Evolutionary conservation across 2,797 vertebrate genomes (phyloP).

Genomic region (Malacoraja senta): DNA sequence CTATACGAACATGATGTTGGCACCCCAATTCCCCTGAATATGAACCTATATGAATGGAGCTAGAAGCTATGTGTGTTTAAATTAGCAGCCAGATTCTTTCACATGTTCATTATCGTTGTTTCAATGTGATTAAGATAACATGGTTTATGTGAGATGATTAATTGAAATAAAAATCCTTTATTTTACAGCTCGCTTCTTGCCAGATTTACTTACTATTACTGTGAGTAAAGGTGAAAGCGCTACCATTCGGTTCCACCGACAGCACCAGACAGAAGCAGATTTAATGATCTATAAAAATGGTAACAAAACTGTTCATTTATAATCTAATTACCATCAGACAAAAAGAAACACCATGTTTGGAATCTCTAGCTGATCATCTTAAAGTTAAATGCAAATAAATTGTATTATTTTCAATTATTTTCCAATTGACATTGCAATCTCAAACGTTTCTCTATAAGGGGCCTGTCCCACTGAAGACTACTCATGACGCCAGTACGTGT

Average conservation of each 20-base stretch:
- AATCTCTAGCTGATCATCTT: background rate
- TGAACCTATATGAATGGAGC: background rate
- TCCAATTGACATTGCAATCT: background rate
- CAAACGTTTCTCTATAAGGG: background rate
- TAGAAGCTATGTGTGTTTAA: constrained; percentile 43
- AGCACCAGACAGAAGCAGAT: constrained; percentile 66
- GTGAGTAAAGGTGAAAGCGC: constrained; percentile 68
- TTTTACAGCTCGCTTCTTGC: constrained; percentile 67
- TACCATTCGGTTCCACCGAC: constrained; percentile 66
- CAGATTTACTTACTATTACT: constrained; percentile 69
- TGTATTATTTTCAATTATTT: background rate
- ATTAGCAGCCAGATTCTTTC: constrained; percentile 43
- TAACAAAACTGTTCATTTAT: constrained; percentile 46
- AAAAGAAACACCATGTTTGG: background rate
- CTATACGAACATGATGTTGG: background rate
- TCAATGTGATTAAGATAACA: background rate
- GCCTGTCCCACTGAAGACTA: too few relatives aligned
- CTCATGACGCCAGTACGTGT: too few relatives aligned
- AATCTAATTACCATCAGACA: background rate
- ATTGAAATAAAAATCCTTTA: constrained; percentile 36
- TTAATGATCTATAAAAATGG: constrained; percentile 72
- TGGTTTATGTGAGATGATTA: constrained; percentile 1
- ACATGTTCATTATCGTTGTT: constrained; percentile 15
- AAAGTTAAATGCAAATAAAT: background rate
- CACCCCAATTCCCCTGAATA: background rate